Evolutionary conservation across 1,140 invertebrate species (phyloP), one percentile per base, ranked within the genome.

Genomic region (Leptoteleia sp.): DNA sequence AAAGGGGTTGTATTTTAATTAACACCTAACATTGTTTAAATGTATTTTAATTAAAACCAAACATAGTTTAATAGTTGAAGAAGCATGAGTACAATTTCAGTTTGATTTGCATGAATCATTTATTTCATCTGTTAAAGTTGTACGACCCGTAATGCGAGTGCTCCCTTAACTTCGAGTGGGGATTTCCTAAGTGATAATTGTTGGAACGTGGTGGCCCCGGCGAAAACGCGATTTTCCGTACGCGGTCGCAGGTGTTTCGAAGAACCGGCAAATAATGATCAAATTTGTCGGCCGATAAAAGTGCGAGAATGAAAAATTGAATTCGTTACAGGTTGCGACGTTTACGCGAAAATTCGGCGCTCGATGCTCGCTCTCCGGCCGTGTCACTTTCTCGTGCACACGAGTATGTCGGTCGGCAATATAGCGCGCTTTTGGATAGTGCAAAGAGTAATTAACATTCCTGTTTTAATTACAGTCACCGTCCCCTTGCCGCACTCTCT

Each of bases 401-500:
- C n/a, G 43, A 59, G 61, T 70, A 65, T 43, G 61, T 64, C 48
- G 62, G 62, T 38, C 62, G 76, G 80, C 83, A 83, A 87, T 87
- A 86, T 81, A 71, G 81, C 85, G 73, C 80, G 82, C 83, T 87
- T 88, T 89, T 83, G 82, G 84, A 76, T 88, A 89, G 85, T 85
- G 87, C 84, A 87, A 87, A 88, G 85, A 84, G 86, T 87, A 89
- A 89, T 89, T 88, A 89, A 89, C 85, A 88, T 89, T 89, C 86
- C 84, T 82, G 83, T 87, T 89, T 88, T 88, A 89, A 89, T 89
- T 89, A 86, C 87, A 85, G 76, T 80, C 80, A 76, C 62, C 59
- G 12, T 77, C 42, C 72, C 79, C 55, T 25, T 48, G 29, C 77
- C 75, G 67, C 57, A 61, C 79, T 76, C 84, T 83, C 82, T 84